Base-by-base conservation (phyloP, 2,888 invertebrate genomes). In the Agelastica alni region DNA sequence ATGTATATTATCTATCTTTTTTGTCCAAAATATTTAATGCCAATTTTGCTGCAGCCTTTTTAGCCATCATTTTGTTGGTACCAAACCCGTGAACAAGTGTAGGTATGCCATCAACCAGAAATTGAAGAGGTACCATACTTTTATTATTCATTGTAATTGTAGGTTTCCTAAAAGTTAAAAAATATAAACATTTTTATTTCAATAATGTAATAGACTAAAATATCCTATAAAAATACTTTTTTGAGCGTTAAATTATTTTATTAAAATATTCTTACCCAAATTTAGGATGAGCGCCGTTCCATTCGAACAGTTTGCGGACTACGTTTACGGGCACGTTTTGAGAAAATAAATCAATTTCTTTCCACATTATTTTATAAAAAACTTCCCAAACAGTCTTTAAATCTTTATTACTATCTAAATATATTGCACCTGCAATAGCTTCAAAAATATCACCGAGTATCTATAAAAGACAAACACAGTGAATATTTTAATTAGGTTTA, bases 391-490 rank as follows among this genome's bases (percentile, higher is more conserved):
- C 88, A 0, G 70, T 73, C 5, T 80, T 68, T n/a, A 94, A 72
- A 70, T 87, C 79, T 68, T 90, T 88, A 17, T 85, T 85, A 66
- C 85, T 83, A 76, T 97, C 97, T 36, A 97, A 76, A 75, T 84
- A 96, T n/a, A 96, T 85, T 0, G 96, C 97, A 1, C 94, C 97
- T 14, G 90, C 86, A 0, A 96, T 69, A 0, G 97, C 89, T 77
- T 99, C 98, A 75, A 96, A 91, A 30, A 98, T 79, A 76, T 98
- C 98, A 7, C 97, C 96, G 20, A 99, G 81, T 0, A 88, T 87
- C 76, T 76, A 51, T 28, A 65, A 64, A 14, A 18, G 10, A 4
- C 13, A 12, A 10, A 41, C 10, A 10, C 41, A 51, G 47, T 12
- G 4, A 16, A 37, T 14, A n/a, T n/a, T n/a, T n/a, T n/a, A n/a